Evolutionary conservation across 2,888 invertebrate species (phyloP).

Genomic region (Glyphotaelius pellucidus): DNA sequence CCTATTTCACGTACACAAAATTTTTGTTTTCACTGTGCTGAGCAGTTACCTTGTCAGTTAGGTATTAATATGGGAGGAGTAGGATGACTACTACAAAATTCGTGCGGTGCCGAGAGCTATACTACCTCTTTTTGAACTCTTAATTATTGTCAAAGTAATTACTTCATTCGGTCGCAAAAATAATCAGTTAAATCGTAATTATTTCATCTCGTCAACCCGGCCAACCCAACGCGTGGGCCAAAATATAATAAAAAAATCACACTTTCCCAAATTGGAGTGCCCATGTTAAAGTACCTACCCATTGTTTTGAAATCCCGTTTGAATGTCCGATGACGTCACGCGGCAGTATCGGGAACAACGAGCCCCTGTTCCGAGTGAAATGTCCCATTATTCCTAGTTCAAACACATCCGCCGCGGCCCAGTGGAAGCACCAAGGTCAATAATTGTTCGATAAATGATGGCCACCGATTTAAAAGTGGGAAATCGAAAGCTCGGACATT

Average conservation of each 20-base stretch:
- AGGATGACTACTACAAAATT: too few species aligned
- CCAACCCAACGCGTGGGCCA: too few species aligned
- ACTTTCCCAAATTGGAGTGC: background rate
- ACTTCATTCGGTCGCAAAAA: too few species aligned
- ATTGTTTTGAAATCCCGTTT: slow-evolving; percentile 14
- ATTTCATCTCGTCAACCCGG: background rate
- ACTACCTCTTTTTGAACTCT: too few species aligned
- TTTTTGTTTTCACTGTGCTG: too few species aligned
- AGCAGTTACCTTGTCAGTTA: too few species aligned
- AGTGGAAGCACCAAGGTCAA: background rate
- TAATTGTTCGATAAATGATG: slow-evolving; percentile 16
- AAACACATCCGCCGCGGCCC: slow-evolving; percentile 18
- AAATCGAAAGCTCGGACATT: background rate
- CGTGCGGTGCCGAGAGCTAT: too few species aligned
- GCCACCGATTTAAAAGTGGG: background rate
- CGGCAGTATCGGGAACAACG: slow-evolving; percentile 11
- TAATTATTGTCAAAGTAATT: too few species aligned
- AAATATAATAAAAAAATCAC: background rate
- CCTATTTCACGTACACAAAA: too few species aligned
- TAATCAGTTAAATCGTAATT: background rate
- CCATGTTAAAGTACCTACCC: background rate
- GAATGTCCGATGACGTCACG: slow-evolving; percentile 36
- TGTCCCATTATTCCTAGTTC: slow-evolving; percentile 17
- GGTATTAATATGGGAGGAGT: too few species aligned
- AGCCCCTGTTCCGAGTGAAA: slow-evolving; percentile 32